Evolutionary conservation across 2,888 invertebrate species (phyloP).

Genomic region (Rapana venosa): DNA sequence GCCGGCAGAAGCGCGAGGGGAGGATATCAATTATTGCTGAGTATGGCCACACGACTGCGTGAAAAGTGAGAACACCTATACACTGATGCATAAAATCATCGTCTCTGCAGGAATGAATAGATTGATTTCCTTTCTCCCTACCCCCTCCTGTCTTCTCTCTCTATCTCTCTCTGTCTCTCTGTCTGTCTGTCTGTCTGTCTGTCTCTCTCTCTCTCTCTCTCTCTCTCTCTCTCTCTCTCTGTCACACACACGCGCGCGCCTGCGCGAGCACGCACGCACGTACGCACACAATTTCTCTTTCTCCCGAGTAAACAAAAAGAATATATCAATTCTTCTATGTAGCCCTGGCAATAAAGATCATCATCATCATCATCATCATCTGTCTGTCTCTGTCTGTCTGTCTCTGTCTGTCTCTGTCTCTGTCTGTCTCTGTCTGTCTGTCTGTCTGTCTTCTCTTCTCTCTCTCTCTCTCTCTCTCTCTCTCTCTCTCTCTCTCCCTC

Average conservation of each 20-base stretch:
- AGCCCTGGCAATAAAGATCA: too few species aligned
- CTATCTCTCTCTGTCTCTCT: constrained; percentile 11
- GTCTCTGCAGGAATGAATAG: constrained; percentile 14
- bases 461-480: not conserved
- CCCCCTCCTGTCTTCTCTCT: not conserved
- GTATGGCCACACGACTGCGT: constrained; percentile 16
- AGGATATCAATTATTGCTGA: constrained; percentile 32
- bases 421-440: not conserved
- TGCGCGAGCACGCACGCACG: too few species aligned
- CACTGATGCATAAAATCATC: constrained; percentile 33
- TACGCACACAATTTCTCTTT: too few species aligned
- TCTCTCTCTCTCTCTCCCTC: constrained; percentile 10
- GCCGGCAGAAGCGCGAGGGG: not conserved
- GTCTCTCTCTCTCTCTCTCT: not conserved
- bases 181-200: not conserved
- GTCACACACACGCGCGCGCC: not conserved
- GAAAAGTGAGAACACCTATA: constrained; percentile 27
- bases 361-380: too few species aligned
- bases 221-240: not conserved
- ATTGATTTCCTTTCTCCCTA: not conserved
- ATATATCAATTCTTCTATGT: too few species aligned
- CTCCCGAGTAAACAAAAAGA: too few species aligned
- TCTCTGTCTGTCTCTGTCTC: not conserved
- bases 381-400: not conserved
- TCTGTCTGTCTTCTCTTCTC: not conserved